Base-by-base conservation (phyloP, 2,888 invertebrate species). In the Scaptomyza flava region DNA sequence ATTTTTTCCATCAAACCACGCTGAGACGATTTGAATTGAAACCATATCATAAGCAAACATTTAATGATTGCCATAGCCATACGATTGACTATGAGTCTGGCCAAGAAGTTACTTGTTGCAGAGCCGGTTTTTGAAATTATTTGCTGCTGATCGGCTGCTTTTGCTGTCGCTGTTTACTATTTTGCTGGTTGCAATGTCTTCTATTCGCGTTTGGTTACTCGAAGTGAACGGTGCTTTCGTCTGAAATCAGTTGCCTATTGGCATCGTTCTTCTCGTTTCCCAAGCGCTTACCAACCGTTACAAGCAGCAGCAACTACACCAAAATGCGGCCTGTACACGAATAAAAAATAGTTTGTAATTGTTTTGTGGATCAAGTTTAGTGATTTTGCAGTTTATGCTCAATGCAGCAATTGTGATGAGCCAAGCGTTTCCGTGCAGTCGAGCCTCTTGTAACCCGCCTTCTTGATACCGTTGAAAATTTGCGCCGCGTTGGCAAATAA, bases 201-300 rank as follows among this genome's bases (percentile, higher is more conserved):
- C 74, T 92, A 92, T 91, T 91, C 91, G 91, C 87, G 89, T 90
- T 88, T 90, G 89, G 90, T 84, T 78, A 81, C 77, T 91, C 90
- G 90, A 91, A 86, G 91, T 89, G 91, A 91, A 83, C 91, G 90
- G 92, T 91, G 89, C 89, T 89, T 88, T 68, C 58, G 53, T 67
- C 67, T 67, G 67, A 56, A 57, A 61, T 53, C 53, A 61, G 56
- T 41, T 56, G 51, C 70, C 30, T 53, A 54, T 61, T 46, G 58
- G 64, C 62, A 30, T 27, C 64, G 72, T 61, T 77, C 68, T 84
- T 78, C 84, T 85, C 84, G 81, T 81, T 86, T 70, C 41, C 50
- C 59, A 75, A 62, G 56, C 59, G 27, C 59, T 60, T 48, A 65
- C 64, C 67, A 68, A 82, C 86, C 82, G 86, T 87, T 82, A 87